A percentile compares a stretch with the other conserved stretches of the same genome.
Evolutionary conservation across 2,113 vertebrate genomes (phyloP).

Genomic region (Callaeas wilsoni): DNA sequence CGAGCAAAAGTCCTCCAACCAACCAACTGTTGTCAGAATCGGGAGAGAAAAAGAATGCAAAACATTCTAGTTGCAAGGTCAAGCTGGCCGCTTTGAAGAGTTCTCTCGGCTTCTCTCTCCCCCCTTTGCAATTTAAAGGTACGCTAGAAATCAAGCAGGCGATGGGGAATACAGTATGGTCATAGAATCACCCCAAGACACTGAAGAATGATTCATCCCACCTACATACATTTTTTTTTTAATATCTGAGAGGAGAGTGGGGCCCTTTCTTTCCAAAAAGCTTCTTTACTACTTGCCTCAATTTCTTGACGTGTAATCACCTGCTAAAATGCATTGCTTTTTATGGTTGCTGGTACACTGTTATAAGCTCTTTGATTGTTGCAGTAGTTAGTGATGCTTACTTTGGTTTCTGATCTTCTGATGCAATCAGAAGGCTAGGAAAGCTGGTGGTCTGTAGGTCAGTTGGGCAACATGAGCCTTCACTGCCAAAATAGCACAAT

Average conservation of each 20-base stretch:
- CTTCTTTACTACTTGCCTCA: background rate
- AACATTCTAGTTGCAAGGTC: no score
- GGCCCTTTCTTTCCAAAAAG: background rate
- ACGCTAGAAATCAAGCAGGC: no score
- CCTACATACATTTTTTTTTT: background rate
- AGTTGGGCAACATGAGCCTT: conserved; percentile 8
- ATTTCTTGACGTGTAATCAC: background rate
- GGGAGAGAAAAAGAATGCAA: no score
- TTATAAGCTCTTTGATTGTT: background rate
- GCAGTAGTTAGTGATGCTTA: background rate
- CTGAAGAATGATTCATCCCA: background rate
- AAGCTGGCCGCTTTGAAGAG: no score
- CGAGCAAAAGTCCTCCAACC: no score
- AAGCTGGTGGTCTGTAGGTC: background rate
- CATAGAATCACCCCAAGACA: no score
- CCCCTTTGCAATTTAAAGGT: no score
- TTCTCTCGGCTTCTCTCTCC: no score
- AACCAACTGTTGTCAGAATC: no score
- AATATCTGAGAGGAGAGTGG: background rate
- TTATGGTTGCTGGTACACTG: background rate
- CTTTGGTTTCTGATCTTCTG: background rate
- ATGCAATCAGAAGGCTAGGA: background rate
- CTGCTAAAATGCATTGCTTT: background rate
- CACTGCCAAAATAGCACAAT: conserved; percentile 67
- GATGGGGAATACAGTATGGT: no score